Percentiles rank a stretch among this genome's conserved stretches.
Evolutionary conservation across 2,797 vertebrate species (phyloP).

Genomic region (Chiloscyllium punctatum): DNA sequence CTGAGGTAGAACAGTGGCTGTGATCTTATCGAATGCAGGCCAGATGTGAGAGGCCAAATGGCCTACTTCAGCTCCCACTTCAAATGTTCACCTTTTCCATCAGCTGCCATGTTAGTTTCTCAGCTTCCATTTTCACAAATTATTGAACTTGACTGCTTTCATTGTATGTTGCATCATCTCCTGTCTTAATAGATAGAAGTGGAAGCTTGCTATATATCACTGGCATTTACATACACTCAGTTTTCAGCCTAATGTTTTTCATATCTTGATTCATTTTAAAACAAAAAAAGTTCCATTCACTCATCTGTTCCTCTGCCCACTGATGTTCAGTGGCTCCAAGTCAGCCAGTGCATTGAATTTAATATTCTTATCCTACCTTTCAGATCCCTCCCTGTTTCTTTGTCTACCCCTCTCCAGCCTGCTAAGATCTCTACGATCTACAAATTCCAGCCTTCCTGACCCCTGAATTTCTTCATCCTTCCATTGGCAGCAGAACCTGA

Average conservation of each 20-base stretch:
- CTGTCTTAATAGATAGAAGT: background rate
- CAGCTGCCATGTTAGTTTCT: background rate
- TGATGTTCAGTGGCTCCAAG: background rate
- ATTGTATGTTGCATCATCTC: background rate
- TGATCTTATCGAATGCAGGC: background rate
- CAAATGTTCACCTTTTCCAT: background rate
- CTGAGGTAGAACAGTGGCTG: too few species aligned
- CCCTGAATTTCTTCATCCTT: too few species aligned
- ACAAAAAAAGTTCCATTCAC: background rate
- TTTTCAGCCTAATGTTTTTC: background rate
- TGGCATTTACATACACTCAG: background rate
- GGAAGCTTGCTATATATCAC: background rate
- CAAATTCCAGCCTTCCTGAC: background rate
- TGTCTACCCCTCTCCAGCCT: background rate
- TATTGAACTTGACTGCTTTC: background rate
- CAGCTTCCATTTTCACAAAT: background rate
- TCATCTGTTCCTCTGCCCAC: background rate
- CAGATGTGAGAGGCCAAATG: background rate
- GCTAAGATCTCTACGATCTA: too few species aligned
- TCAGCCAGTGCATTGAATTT: background rate
- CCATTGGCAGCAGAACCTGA: too few species aligned
- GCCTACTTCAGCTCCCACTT: too few species aligned
- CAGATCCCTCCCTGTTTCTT: background rate
- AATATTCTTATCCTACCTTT: background rate
- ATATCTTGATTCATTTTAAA: background rate